Conservation (phyloP, 2,113 vertebrate genomes). For the Myodes glareolus region DNA sequence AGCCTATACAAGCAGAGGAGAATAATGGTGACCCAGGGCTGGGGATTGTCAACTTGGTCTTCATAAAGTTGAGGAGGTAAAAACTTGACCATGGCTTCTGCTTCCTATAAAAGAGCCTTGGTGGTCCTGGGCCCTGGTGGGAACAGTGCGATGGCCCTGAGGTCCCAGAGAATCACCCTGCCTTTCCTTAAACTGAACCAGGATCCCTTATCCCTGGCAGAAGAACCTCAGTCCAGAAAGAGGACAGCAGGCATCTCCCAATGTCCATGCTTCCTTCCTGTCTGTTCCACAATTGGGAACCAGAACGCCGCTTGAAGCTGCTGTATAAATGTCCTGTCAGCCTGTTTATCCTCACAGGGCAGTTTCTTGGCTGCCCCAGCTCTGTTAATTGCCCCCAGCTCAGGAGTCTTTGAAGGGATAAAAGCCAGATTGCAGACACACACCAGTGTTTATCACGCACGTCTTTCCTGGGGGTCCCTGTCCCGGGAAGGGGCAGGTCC, state of each 20-base stretch:
- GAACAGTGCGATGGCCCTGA: no score
- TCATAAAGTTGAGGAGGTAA: not conserved
- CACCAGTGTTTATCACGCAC: constrained; percentile 64
- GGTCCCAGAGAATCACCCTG: no score
- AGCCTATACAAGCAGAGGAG: not conserved
- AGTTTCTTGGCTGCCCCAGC: constrained; percentile 74
- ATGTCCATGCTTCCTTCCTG: not conserved
- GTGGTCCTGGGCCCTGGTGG: not conserved
- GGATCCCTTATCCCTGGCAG: not conserved
- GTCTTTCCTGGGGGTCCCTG: constrained; percentile 64
- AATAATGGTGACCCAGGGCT: not conserved
- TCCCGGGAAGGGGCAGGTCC: constrained; percentile 20
- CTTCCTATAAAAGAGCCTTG: not conserved
- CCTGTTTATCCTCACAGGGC: constrained; percentile 71
- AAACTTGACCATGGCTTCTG: not conserved
- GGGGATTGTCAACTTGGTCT: not conserved
- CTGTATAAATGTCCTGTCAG: constrained; percentile 73
- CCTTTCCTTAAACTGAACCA: not conserved
- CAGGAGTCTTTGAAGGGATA: constrained; percentile 71
- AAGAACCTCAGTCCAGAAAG: not conserved
- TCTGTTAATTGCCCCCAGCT: constrained; percentile 70
- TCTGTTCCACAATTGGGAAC: not conserved
- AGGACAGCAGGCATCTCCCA: not conserved
- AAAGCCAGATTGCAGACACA: constrained; percentile 74
- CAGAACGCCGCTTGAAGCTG: not conserved